phyloP scores from a whole-genome alignment of 2,797 vertebrate species.

The Spea hammondii region DNA sequence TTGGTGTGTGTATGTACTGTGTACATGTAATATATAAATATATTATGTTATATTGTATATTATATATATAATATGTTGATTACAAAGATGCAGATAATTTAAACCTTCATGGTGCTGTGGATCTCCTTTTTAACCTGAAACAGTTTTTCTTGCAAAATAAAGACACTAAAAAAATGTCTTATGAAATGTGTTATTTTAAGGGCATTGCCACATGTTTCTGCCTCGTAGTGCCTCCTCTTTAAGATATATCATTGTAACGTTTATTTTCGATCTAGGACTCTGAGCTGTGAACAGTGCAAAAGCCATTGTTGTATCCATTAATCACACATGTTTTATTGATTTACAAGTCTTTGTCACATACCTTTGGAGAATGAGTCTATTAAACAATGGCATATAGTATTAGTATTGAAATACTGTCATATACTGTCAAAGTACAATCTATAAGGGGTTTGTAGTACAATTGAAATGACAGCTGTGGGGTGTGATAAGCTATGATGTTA shows the following conservation, averaged over 20 bases:
- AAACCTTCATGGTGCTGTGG: too few relatives aligned
- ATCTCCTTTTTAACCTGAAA: too few relatives aligned
- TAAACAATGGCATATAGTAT: constrained; percentile 8
- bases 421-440: constrained; percentile 15
- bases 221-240: neutral
- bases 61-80: too few relatives aligned
- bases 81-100: too few relatives aligned
- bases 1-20: too few relatives aligned
- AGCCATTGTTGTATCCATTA: constrained; percentile 20
- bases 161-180: too few relatives aligned
- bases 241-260: neutral
- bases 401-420: constrained; percentile 28
- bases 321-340: constrained; percentile 43
- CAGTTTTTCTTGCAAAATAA: too few relatives aligned
- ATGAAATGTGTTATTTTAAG: too few relatives aligned
- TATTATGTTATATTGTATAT: too few relatives aligned
- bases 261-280: neutral
- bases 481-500: neutral
- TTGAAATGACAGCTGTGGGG: constrained; percentile 4
- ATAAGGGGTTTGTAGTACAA: neutral
- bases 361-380: constrained; percentile 28
- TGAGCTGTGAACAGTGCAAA: neutral
- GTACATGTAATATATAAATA: too few relatives aligned
- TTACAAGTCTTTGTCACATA: constrained; percentile 33
- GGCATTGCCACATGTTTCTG: neutral